Evolutionary conservation across 2,888 invertebrate species (phyloP), one percentile per base, ranked within the genome.

Genomic region (Hirtodrosophila alboralis): DNA sequence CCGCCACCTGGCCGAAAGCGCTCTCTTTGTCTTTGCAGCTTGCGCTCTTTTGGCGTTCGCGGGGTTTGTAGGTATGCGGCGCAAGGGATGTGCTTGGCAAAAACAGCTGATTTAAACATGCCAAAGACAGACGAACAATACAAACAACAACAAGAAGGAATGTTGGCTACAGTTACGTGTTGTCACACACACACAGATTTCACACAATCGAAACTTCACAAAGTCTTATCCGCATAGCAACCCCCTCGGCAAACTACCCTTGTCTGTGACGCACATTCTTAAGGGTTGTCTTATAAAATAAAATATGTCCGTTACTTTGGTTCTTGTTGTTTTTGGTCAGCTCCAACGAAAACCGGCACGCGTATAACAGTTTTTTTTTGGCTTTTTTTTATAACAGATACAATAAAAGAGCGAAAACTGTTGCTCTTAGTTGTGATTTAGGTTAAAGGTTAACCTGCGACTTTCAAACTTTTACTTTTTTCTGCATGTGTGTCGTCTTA

Each of bases 381-480:
- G 52, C 54, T 26, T 5, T 33, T 23, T 31, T 9, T 53, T 71
- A 71, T 66, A 80, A 79, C 62, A 78, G 59, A 37, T 21, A 28
- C 16, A 44, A 60, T 26, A 45, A 69, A 66, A 80, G 75, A 77
- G 74, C 59, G 47, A 53, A 45, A 74, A 69, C 80, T 80, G 75
- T 81, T 79, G 78, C 78, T 83, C 79, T 79, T 75, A 68, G 61
- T 59, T 61, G 62, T 63, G 69, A 81, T 81, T 84, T 84, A 69
- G 81, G 81, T 81, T 81, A 81, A 81, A 81, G 81, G 78, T 84
- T 75, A 84, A 69, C 58, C 57, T 56, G 44, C 64, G 64, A 63
- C 53, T 74, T 58, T 63, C 67, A 70, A 76, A 79, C 84, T 79
- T 79, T 83, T 79, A 79, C 79, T 83, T 79, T 79, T 74, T 38